A percentile compares a stretch with the other conserved stretches of the same genome.
Conservation (phyloP, 2,888 invertebrate genomes). For the Pyralis farinalis region DNA sequence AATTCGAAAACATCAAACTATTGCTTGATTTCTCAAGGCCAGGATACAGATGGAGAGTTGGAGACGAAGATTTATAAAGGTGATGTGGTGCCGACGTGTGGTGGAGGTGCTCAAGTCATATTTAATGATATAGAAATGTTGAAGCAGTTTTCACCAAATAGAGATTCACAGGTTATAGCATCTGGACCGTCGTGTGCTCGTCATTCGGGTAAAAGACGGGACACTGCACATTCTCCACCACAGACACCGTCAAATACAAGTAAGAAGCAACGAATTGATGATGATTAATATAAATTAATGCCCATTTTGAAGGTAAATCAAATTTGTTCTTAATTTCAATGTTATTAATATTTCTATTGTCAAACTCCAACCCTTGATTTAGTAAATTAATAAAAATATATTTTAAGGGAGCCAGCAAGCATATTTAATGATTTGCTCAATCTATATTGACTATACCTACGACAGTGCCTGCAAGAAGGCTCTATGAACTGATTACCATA, state of each 20-base stretch:
- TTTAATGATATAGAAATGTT: slow-evolving; percentile 97
- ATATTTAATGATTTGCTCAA: too few species aligned
- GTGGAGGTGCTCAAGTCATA: slow-evolving; percentile 97
- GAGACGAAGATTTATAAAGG: slow-evolving; percentile 97
- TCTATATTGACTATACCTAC: too few species aligned
- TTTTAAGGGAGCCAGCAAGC: too few species aligned
- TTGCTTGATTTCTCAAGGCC: slow-evolving; percentile 94
- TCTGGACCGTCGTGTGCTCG: slow-evolving; percentile 56
- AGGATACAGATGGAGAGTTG: slow-evolving; percentile 94
- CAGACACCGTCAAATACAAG: slow-evolving; percentile 68
- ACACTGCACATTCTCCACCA: slow-evolving; percentile 60
- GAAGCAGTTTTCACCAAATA: slow-evolving; percentile 88
- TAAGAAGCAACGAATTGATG: slow-evolving; percentile 68
- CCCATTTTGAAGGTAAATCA: too few species aligned
- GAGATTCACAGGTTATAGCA: slow-evolving; percentile 40
- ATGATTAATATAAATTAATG: too few species aligned
- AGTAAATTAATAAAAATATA: too few species aligned
- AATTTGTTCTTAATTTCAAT: too few species aligned
- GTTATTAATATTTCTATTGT: too few species aligned
- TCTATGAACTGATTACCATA: too few species aligned
- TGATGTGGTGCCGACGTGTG: slow-evolving; percentile 95
- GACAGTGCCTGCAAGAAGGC: too few species aligned
- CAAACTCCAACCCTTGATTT: too few species aligned
- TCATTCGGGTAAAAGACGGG: slow-evolving; percentile 65
- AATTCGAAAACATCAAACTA: slow-evolving; percentile 90